phyloP scores from a whole-genome alignment of 2,113 vertebrate genomes.

The Puffinus mauretanicus region DNA sequence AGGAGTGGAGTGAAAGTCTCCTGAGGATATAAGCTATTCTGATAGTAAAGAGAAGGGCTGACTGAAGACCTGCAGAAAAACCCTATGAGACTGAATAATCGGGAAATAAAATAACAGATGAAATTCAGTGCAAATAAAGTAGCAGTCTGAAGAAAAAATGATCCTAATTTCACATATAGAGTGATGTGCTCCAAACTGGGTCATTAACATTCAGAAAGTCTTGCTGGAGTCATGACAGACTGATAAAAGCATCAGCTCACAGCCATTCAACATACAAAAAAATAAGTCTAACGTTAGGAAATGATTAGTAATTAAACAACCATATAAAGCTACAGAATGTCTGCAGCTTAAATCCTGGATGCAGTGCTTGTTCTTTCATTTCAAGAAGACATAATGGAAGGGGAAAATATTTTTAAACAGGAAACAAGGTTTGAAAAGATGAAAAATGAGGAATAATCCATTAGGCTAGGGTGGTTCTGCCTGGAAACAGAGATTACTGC shows the following conservation, averaged over 20 bases:
- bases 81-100: background rate
- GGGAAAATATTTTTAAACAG: background rate
- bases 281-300: background rate
- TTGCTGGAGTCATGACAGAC: background rate
- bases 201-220: background rate
- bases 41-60: background rate
- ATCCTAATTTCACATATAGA: background rate
- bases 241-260: background rate
- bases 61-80: background rate
- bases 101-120: background rate
- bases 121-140: background rate
- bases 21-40: background rate
- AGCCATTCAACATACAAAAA: background rate
- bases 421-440: background rate
- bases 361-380: background rate
- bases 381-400: background rate
- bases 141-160: background rate
- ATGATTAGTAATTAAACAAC: background rate
- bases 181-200: background rate
- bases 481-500: slow-evolving; percentile 30
- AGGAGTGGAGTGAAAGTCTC: background rate
- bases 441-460: background rate
- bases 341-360: background rate
- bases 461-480: background rate
- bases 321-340: background rate